These are phyloP conservation scores for Euglossa dilemma DNA, from an alignment of 1,140 invertebrate species.

Conservation along the genomic window DNA sequence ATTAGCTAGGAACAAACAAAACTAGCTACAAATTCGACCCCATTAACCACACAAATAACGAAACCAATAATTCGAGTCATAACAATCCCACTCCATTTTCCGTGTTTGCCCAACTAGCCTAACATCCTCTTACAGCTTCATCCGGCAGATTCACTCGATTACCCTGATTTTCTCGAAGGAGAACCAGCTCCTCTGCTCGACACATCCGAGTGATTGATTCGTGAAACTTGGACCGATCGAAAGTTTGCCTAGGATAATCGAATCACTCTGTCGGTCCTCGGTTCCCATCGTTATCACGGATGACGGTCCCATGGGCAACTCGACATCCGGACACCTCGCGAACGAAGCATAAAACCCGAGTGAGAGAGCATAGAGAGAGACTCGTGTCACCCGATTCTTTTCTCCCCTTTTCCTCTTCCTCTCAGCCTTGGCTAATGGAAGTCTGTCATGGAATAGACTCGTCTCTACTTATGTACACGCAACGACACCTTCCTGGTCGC, in stretches of 20 bases:
- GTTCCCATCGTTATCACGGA: neutral
- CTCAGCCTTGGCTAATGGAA: conserved; percentile 18
- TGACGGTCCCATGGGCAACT: too few relatives aligned
- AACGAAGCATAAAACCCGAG: neutral
- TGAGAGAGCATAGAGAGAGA: neutral
- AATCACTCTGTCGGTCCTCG: neutral
- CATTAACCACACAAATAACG: too few relatives aligned
- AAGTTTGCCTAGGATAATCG: conserved; percentile 16
- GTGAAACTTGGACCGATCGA: conserved; percentile 4
- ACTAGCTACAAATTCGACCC: too few relatives aligned
- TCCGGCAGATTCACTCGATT: neutral
- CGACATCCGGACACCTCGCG: neutral
- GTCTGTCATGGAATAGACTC: conserved; percentile 29
- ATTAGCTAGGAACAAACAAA: too few relatives aligned
- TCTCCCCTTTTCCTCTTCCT: neutral
- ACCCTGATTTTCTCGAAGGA: neutral
- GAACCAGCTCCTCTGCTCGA: neutral
- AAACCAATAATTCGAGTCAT: too few relatives aligned
- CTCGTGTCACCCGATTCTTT: neutral
- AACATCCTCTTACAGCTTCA: neutral
- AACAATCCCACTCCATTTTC: too few relatives aligned
- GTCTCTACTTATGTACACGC: conserved; percentile 17
- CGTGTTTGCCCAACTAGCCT: too few relatives aligned
- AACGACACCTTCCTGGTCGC: neutral
- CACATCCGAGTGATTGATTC: neutral